Evolutionary conservation across 2,113 vertebrate genomes (phyloP), one percentile per base, ranked within the genome.

Genomic region (Gobius niger): DNA sequence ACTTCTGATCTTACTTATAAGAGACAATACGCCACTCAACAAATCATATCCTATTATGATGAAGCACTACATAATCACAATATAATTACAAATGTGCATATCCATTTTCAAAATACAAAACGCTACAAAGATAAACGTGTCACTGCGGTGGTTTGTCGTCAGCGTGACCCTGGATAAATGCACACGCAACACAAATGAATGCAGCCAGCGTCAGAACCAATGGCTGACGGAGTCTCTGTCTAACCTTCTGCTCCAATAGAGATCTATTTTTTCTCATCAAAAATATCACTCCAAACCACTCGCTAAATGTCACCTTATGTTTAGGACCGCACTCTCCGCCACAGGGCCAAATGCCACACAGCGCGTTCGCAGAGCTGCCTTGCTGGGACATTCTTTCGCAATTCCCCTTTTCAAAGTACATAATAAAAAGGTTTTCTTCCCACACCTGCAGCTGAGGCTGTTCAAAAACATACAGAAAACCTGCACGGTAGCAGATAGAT

Each of bases 231-330:
- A 34, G 24, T 34, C 24, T 34, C 47, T 13, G 47, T 14, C 47
- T 50, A 14, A 50, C 3, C n/a, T 60, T 42, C 40, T 60, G 56
- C 5, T 34, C 8, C 5, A 59, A 15, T 59, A 59, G 7, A 41
- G n/a, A 59, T 59, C 56, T 42, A 9, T 59, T 59, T 42, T 15
- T 40, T 15, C 34, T 42, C 11, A 7, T 14, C 40, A 14, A 59
- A 41, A 60, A 60, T n/a, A 41, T 41, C 14, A 13, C 13, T 59
- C 15, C 40, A 56, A 42, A 42, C 57, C 9, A 40, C 42, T 42
- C 57, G 9, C 34, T 7, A 60, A 60, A 60, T 60, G 57, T 60
- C 57, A 60, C 40, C 34, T 60, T n/a, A 42, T 42, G 57, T 60
- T 40, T 54, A n/a, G 13, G 15, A 5, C 34, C 57, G 42, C 56